phyloP scores from a whole-genome alignment of 2,113 vertebrate species.

The Tyto alba region DNA sequence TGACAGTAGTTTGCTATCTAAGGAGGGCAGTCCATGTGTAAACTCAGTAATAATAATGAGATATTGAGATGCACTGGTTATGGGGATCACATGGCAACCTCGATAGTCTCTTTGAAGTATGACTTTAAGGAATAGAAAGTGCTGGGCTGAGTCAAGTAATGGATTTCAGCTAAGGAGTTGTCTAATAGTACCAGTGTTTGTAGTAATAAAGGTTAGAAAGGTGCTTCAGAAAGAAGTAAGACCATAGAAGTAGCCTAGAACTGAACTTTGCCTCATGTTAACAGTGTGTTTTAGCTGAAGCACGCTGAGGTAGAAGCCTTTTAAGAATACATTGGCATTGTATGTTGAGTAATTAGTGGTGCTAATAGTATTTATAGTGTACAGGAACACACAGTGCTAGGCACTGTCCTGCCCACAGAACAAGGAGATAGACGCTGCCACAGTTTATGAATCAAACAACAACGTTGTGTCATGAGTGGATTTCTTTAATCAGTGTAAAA shows the following conservation, averaged over 20 bases:
- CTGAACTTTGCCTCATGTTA: background rate
- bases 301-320: background rate
- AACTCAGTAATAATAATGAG: background rate
- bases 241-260: background rate
- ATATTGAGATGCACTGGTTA: background rate
- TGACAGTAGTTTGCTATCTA: background rate
- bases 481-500: background rate
- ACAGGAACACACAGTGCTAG: background rate
- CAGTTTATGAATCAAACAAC: background rate
- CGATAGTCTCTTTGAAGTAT: background rate
- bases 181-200: background rate
- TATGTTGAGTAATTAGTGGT: background rate
- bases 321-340: background rate
- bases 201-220: background rate
- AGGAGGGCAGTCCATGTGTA: background rate
- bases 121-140: background rate
- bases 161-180: background rate
- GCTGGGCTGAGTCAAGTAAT: background rate
- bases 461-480: background rate
- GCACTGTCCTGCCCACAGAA: background rate
- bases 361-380: background rate
- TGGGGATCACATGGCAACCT: background rate
- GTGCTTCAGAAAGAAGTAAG: background rate
- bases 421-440: background rate
- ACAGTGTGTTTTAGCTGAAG: background rate